phyloP scores from a whole-genome alignment of 2,888 invertebrate species.

The Auanema sp. region DNA sequence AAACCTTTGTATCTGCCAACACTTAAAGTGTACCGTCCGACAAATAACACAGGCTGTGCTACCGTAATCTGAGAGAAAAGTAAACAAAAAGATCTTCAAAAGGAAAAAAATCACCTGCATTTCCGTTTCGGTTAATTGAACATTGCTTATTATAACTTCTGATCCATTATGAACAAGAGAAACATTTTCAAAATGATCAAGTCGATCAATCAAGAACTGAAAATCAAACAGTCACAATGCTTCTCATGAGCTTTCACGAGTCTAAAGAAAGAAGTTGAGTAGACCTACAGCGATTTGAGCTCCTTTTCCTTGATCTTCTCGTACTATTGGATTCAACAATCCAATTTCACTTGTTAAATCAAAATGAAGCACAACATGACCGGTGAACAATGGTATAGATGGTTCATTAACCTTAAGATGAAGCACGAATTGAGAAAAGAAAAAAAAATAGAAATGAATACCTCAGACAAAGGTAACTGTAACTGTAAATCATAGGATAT shows the following conservation, averaged over 20 bases:
- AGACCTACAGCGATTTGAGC: slow-evolving; percentile 28
- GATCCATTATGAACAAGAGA: slow-evolving; percentile 37
- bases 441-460: neutral
- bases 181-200: slow-evolving; percentile 46
- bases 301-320: slow-evolving; percentile 32
- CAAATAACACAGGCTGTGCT: slow-evolving; percentile 37
- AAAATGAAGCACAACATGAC: slow-evolving; percentile 38
- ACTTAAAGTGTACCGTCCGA: slow-evolving; percentile 39
- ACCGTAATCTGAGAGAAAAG: slow-evolving; percentile 22
- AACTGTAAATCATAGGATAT: slow-evolving; percentile 38
- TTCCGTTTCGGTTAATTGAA: slow-evolving; percentile 33
- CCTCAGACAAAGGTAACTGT: slow-evolving; percentile 44
- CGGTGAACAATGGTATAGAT: slow-evolving; percentile 41
- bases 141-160: slow-evolving; percentile 39
- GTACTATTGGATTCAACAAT: slow-evolving; percentile 29
- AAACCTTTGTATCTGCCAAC: slow-evolving; percentile 41
- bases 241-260: neutral
- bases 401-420: slow-evolving; percentile 32
- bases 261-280: neutral
- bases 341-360: slow-evolving; percentile 37
- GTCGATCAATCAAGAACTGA: slow-evolving; percentile 34
- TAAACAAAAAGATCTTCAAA: neutral
- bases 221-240: slow-evolving; percentile 3
- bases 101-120: slow-evolving; percentile 27
- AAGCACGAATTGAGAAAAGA: neutral